These are phyloP conservation scores for Magallana angulata DNA, from an alignment of 1,140 invertebrate genomes.

Conservation along the genomic window DNA sequence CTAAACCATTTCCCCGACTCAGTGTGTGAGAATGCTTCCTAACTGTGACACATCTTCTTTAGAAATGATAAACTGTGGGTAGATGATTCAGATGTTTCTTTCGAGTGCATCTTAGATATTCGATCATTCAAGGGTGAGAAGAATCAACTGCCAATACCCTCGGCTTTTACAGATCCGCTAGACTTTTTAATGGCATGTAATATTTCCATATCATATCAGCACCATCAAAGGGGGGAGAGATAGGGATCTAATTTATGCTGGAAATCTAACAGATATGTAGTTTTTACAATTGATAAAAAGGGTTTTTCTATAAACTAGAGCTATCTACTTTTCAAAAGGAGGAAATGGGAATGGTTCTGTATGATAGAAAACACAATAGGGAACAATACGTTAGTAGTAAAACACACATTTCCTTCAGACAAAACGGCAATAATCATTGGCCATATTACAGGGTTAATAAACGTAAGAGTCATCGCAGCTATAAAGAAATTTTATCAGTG, in stretches of 20 bases:
- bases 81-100: constrained; percentile 31
- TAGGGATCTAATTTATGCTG: constrained; percentile 18
- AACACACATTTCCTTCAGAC: too few species aligned
- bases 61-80: neutral
- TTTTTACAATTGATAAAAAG: neutral
- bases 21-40: too few species aligned
- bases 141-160: neutral
- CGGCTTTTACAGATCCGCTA: neutral
- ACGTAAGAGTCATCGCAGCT: too few species aligned
- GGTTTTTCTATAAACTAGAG: neutral
- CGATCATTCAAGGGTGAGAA: neutral
- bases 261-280: constrained; percentile 4
- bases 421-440: too few species aligned
- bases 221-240: constrained; percentile 4
- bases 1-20: too few species aligned
- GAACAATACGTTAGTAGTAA: too few species aligned
- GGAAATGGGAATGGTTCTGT: neutral
- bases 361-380: too few species aligned
- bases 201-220: constrained; percentile 28
- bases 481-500: too few species aligned
- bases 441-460: too few species aligned
- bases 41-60: neutral
- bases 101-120: neutral
- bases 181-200: neutral
- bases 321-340: neutral